These are phyloP conservation scores for Drosophila meridionalis DNA, from an alignment of 2,888 invertebrate genomes.

Conservation along the genomic window DNA sequence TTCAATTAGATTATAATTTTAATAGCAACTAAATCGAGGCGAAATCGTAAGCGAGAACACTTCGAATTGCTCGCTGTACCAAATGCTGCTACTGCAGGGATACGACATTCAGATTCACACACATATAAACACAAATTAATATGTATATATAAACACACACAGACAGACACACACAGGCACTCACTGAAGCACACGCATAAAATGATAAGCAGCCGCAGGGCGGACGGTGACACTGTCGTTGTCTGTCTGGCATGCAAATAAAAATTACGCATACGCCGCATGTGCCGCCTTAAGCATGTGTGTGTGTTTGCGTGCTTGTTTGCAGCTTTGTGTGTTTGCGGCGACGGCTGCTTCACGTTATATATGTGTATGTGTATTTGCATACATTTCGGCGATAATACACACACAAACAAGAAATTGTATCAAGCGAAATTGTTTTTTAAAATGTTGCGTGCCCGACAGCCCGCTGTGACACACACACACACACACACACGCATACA, in stretches of 20 bases:
- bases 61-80: slow-evolving; percentile 6
- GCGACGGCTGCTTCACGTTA: slow-evolving; percentile 29
- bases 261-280: slow-evolving; percentile 76
- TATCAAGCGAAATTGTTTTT: slow-evolving; percentile 74
- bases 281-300: slow-evolving; percentile 23
- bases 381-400: slow-evolving; percentile 70
- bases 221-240: slow-evolving; percentile 31
- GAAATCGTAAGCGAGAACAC: slow-evolving; percentile 46
- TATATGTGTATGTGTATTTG: slow-evolving; percentile 33
- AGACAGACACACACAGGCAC: not conserved
- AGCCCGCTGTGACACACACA: slow-evolving; percentile 51
- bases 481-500: not conserved
- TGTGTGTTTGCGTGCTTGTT: slow-evolving; percentile 1
- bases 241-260: slow-evolving; percentile 65
- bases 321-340: slow-evolving; percentile 24
- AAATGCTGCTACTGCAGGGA: slow-evolving; percentile 23
- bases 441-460: slow-evolving; percentile 73
- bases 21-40: not conserved
- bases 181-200: slow-evolving; percentile 34
- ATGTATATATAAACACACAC: not conserved
- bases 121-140: not conserved
- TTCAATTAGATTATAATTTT: not conserved
- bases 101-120: slow-evolving; percentile 22
- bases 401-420: slow-evolving; percentile 58
- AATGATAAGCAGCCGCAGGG: slow-evolving; percentile 72